Evolutionary conservation across 2,113 vertebrate genomes (phyloP).

Genomic region (Gallinago undulata): DNA sequence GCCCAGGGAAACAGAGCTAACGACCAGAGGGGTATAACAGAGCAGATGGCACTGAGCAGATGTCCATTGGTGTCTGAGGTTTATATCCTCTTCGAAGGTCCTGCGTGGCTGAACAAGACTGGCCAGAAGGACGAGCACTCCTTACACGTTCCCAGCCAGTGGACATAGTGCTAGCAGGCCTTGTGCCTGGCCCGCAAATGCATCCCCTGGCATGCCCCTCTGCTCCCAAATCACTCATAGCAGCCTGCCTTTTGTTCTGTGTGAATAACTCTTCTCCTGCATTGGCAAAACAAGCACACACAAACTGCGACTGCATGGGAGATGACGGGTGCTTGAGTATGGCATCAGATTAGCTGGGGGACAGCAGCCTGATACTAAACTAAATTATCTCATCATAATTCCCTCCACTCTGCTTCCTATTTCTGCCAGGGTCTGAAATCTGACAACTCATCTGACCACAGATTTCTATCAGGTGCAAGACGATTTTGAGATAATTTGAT

Average conservation of each 20-base stretch:
- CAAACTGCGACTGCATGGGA: not conserved
- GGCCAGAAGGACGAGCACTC: not conserved
- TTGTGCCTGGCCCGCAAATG: not conserved
- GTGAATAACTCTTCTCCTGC: not conserved
- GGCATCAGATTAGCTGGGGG: not conserved
- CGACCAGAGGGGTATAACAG: not conserved
- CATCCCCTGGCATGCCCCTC: not conserved
- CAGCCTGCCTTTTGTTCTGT: not conserved
- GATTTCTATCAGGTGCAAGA: not conserved
- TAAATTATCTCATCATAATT: not conserved
- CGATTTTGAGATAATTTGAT: not conserved
- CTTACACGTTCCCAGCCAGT: not conserved
- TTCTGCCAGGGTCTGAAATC: not conserved
- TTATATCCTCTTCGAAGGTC: not conserved
- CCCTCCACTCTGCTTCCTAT: not conserved
- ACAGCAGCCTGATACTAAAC: not conserved
- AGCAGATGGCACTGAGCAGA: slow-evolving; percentile 21
- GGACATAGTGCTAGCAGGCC: not conserved
- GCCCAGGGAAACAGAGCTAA: not conserved
- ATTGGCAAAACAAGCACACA: not conserved
- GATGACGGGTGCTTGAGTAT: not conserved
- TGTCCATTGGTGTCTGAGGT: not conserved
- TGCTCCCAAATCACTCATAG: not conserved
- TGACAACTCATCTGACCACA: not conserved
- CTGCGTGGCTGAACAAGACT: not conserved